Base-by-base conservation (phyloP, 2,113 vertebrate species). In the Corythoichthys intestinalis region DNA sequence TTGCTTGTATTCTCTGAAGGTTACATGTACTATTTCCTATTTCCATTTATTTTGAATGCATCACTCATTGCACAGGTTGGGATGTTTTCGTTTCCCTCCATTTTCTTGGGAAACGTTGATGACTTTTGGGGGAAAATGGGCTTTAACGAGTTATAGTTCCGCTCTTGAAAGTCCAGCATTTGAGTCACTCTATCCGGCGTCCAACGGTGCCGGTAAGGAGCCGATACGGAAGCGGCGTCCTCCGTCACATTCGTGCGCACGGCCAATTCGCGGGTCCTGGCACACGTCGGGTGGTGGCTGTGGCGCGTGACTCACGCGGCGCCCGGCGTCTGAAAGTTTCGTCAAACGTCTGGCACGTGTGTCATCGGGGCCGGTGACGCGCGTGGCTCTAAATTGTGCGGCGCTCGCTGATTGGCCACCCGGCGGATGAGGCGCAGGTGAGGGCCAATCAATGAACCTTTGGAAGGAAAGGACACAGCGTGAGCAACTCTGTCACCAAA, bases 301-400 rank as follows among this genome's bases (percentile, higher is more conserved):
- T 84, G 81, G 77, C 87, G 84, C 76, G n/a, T 91, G 87, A 92
- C 86, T 92, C 89, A 93, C 84, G 81, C 77, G 76, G 84, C 74
- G 67, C 88, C 80, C 81, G 74, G 86, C 83, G 80, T 88, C 87
- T 89, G 73, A 85, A 88, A 87, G 86, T 79, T 90, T 85, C 83
- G 78, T 89, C 87, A 91, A 84, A 84, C 68, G 91, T 92, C 91
- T 93, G 86, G 83, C 91, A 90, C 71, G 80, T 90, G 88, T 91
- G 91, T 92, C 88, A 90, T 83, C 86, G 84, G 85, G 76, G 78
- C 75, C 72, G 71, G 85, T 91, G 91, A 92, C 87, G 88, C 76
- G 85, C 69, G 81, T 91, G 82, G 72, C 83, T 87, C 81, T 72
- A 76, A 83, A 79, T 86, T 87, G 79, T 73, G 74, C 73, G 38